A percentile compares a stretch with the other conserved stretches of the same genome.
These are phyloP conservation scores for Nymphicus hollandicus DNA, from an alignment of 2,113 vertebrate genomes.

Conservation along the genomic window DNA sequence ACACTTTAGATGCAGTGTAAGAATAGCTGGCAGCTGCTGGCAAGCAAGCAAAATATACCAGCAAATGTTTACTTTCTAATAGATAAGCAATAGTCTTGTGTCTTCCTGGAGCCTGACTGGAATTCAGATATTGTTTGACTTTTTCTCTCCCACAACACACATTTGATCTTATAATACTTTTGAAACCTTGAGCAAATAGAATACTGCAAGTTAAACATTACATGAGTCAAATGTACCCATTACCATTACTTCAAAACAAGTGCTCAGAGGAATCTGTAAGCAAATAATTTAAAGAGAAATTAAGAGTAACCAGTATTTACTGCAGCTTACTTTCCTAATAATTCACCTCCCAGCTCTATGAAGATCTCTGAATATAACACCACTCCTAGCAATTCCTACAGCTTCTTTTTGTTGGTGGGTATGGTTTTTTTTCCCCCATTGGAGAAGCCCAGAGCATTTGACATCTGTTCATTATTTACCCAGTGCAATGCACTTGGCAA, in stretches of 20 bases:
- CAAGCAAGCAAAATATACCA: background rate
- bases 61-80: constrained; percentile 29
- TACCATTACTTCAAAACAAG: constrained; percentile 1
- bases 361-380: background rate
- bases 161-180: background rate
- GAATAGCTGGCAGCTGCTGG: background rate
- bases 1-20: too few relatives aligned
- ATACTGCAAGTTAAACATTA: constrained; percentile 14
- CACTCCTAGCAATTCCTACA: background rate
- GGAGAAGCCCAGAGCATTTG: background rate
- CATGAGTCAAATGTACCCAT: background rate
- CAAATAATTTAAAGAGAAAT: background rate
- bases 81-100: constrained; percentile 14
- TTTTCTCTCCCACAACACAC: background rate
- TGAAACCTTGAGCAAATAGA: constrained; percentile 36
- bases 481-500: background rate
- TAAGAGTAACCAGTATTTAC: background rate
- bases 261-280: background rate
- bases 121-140: constrained; percentile 13
- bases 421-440: accelerated
- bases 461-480: constrained; percentile 17
- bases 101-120: background rate
- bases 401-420: background rate
- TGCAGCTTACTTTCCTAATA: background rate
- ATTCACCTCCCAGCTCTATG: background rate